Conservation (phyloP, 92 coral and sea anemone genomes). For the Palythoa heliodiscus region DNA sequence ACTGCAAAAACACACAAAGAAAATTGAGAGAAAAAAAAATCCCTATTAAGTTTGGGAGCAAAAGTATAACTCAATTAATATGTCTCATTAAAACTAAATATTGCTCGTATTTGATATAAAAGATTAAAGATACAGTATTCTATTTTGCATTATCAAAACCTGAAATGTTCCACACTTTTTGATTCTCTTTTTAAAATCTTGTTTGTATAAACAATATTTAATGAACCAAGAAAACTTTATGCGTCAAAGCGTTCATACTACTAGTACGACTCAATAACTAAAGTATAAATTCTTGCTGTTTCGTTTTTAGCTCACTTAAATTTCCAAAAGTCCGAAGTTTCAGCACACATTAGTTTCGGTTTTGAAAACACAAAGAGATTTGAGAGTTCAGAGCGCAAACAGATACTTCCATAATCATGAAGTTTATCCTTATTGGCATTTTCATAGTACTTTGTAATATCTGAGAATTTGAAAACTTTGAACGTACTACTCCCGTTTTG, state of each 20-base stretch:
- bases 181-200: slow-evolving; percentile 1
- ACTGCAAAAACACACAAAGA: slow-evolving; percentile 4
- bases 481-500: neutral
- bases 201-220: slow-evolving; percentile 32
- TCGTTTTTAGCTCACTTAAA: neutral
- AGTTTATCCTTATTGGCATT: slow-evolving; percentile 26
- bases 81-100: slow-evolving; percentile 10
- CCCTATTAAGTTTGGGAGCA: neutral
- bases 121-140: neutral
- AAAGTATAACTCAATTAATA: neutral
- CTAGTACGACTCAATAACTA: neutral
- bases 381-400: neutral
- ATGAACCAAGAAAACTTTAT: slow-evolving; percentile 14
- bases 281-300: neutral
- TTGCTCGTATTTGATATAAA: slow-evolving; percentile 25
- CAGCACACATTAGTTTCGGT: slow-evolving; percentile 33
- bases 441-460: neutral
- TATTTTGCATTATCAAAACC: neutral
- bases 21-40: neutral
- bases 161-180: slow-evolving; percentile 12
- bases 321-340: neutral
- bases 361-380: neutral
- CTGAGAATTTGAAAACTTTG: neutral
- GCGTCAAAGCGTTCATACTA: slow-evolving; percentile 13
- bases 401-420: slow-evolving; percentile 12